These are phyloP conservation scores for Prunella strophiata DNA, from an alignment of 2,797 vertebrate genomes.

Conservation along the genomic window DNA sequence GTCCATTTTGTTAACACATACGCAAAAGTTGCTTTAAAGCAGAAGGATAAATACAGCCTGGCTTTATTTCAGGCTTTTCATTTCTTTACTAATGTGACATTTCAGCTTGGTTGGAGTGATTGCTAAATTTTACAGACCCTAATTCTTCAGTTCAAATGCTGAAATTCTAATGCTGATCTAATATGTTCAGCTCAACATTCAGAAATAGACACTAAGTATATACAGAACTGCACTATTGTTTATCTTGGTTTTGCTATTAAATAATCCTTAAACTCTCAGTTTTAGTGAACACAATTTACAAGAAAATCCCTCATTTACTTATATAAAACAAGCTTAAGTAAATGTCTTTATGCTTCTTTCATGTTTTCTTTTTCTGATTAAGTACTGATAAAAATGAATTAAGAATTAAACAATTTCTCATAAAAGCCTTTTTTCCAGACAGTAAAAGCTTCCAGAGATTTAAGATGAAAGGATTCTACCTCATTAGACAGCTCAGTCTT, in stretches of 20 bases:
- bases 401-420: not conserved
- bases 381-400: slow-evolving; percentile 31
- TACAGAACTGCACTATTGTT: not conserved
- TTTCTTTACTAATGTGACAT: slow-evolving; percentile 15
- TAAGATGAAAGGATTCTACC: slow-evolving; percentile 28
- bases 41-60: not conserved
- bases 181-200: not conserved
- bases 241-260: slow-evolving; percentile 9
- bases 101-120: not conserved
- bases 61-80: slow-evolving; percentile 34
- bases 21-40: not conserved
- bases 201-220: not conserved
- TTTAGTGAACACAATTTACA: slow-evolving; percentile 8
- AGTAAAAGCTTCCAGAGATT: not conserved
- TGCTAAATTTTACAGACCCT: not conserved
- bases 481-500: slow-evolving; percentile 27
- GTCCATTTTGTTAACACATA: not conserved
- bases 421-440: not conserved
- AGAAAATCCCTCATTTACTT: slow-evolving; percentile 44
- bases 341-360: not conserved
- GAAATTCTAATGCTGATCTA: not conserved
- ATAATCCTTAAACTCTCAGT: slow-evolving; percentile 2
- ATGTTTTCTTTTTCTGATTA: not conserved
- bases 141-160: not conserved
- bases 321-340: not conserved